Evolutionary conservation across 2,797 vertebrate species (phyloP).

Genomic region (Garrulus glandarius): DNA sequence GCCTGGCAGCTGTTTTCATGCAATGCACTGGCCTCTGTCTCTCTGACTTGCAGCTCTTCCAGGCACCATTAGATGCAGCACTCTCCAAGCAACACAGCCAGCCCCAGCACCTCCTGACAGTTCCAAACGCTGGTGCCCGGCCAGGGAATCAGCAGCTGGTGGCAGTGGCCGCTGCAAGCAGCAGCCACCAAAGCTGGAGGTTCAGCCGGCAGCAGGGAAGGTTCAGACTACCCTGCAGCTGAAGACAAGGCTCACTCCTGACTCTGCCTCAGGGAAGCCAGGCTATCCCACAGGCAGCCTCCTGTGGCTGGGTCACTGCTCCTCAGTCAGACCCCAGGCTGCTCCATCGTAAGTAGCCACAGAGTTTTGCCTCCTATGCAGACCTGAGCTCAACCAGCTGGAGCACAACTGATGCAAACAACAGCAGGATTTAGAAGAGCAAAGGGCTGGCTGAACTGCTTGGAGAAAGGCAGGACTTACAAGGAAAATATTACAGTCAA

Average conservation of each 20-base stretch:
- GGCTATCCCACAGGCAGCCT: background rate
- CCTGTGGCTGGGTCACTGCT: accelerated
- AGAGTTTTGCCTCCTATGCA: background rate
- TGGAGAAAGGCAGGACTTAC: background rate
- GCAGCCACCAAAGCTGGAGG: background rate
- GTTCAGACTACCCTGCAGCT: background rate
- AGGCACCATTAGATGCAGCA: background rate
- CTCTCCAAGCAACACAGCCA: background rate
- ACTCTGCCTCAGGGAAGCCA: background rate
- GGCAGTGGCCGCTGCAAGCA: background rate
- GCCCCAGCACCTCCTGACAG: background rate
- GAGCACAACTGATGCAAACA: background rate
- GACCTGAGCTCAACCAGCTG: background rate
- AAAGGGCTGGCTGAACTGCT: background rate
- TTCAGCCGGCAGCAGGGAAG: background rate
- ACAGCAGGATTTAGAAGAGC: background rate
- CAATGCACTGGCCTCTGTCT: background rate
- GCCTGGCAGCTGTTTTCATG: background rate
- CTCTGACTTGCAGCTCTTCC: background rate
- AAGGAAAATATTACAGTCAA: background rate
- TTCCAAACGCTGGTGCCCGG: background rate
- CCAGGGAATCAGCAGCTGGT: background rate
- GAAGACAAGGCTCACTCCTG: background rate
- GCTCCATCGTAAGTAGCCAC: background rate
- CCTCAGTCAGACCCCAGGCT: background rate